Evolutionary conservation across 2,888 invertebrate genomes (phyloP), one percentile per base, ranked within the genome.

Genomic region (Lamellibrachia satsuma): DNA sequence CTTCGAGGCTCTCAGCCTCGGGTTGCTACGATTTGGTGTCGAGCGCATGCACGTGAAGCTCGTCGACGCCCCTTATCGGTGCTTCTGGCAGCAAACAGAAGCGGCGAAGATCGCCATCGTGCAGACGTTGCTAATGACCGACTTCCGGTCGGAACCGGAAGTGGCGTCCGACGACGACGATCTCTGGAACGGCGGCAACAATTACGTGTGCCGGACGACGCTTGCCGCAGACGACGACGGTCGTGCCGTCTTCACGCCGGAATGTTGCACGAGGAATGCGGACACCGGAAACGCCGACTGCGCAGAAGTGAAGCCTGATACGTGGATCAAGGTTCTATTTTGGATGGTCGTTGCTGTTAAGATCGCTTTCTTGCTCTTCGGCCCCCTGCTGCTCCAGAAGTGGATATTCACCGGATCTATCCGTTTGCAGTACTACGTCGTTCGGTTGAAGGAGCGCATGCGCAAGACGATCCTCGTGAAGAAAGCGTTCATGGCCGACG

Each of bases 1-100:
- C 93, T 96, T 95, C 93, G 95, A 96, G 75, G 95, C 96, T 3
- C 93, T 96, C 7, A 96, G 96, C 2, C 94, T 96, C 93, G 94
- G 95, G 57, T 95, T 96, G 90, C 94, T 96, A 52, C 95, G 91
- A 3, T 95, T 96, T 22, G 96, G 96, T 3, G 95, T 96, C 11
- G 95, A 95, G 92, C 91, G 94, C n/a, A 92, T 95, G 3, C 92
- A 94, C 2, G 93, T 96, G 7, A 93, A 93, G 9, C 60, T 94
- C 22, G 91, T 93, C 3, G 94, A 94, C 92, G 90, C 60, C 90
- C 92, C 93, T 27, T 57, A 57, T 51, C 90, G 91, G 9, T 94
- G 93, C 92, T 94, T 93, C 91, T 90, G 57, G 2, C 39, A 92
- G 27, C 91, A 93, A n/a, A 52, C 75, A 27, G 92, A 93, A 39